These are phyloP conservation scores for Protosalanx chinensis DNA, from an alignment of 2,797 vertebrate species.

Conservation along the genomic window DNA sequence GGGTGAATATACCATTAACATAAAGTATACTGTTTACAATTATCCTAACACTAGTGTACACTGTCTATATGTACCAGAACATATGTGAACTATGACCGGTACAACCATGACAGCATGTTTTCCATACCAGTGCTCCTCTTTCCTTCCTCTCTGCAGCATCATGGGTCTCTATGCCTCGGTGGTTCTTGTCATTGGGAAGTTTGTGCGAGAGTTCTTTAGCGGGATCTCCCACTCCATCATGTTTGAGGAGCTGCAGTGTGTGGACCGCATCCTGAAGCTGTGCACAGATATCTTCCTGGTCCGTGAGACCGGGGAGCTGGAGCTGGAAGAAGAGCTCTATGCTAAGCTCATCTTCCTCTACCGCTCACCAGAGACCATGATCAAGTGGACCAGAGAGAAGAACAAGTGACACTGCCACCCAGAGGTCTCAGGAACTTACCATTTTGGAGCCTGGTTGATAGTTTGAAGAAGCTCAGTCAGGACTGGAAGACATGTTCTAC, in stretches of 20 bases:
- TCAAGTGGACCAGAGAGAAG: slow-evolving; percentile 94
- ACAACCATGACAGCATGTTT: too few relatives aligned
- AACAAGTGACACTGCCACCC: slow-evolving; percentile 71
- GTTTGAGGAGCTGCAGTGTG: slow-evolving; percentile 93
- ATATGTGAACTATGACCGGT: not conserved
- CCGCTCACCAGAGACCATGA: slow-evolving; percentile 94
- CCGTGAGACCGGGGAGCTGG: slow-evolving; percentile 89
- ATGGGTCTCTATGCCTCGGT: slow-evolving; percentile 93
- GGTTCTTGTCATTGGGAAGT: slow-evolving; percentile 92
- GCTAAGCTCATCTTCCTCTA: slow-evolving; percentile 95
- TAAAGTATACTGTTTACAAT: not conserved
- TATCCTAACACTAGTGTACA: not conserved
- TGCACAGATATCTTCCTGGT: slow-evolving; percentile 96
- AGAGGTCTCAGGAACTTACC: not conserved
- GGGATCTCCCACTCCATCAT: slow-evolving; percentile 95
- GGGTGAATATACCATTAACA: slow-evolving; percentile 75
- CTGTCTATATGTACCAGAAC: not conserved
- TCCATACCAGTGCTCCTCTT: not conserved
- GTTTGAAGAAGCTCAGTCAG: slow-evolving; percentile 12
- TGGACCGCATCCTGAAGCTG: slow-evolving; percentile 90
- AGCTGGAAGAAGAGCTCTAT: slow-evolving; percentile 92
- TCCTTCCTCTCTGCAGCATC: slow-evolving; percentile 72
- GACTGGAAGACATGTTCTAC: not conserved
- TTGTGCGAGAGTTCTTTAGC: slow-evolving; percentile 93
- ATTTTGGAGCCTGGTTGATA: not conserved